Base-by-base conservation (phyloP, 2,888 invertebrate species). In the Cataglyphis rosenhaueri region DNA sequence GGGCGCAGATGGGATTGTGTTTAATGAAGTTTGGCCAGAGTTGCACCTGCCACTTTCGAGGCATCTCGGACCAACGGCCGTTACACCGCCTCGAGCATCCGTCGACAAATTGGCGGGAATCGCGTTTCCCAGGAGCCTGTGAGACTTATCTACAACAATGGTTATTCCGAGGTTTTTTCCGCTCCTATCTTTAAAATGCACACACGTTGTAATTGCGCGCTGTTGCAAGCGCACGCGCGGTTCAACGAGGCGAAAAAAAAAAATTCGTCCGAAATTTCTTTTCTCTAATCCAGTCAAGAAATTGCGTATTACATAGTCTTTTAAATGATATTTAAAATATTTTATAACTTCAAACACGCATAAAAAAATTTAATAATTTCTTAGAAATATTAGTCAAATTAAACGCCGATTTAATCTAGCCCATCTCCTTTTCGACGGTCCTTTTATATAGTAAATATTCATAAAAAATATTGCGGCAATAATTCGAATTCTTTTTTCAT, bases 1-100 rank as follows among this genome's bases (percentile, higher is more conserved):
- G 92, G 92, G 92, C 92, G 93, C 93, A 93, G 93, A 93, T 93
- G 93, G 92, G 92, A 92, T 93, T 92, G 92, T 90, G 92, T 93
- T 93, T 93, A 93, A 93, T 93, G 92, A 93, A 93, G 93, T 93
- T 92, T 93, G 92, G 92, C 92, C 89, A 90, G 88, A 87, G 88
- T 89, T 91, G 93, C 93, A 93, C 93, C 93, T 93, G 93, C 93
- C 93, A 91, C 92, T 92, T 92, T 92, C 92, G 88, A 92, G 87
- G 91, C 88, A 91, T 87, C 89, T 84, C 91, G 91, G 90, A 88
- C 86, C 87, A 85, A 87, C 88, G 90, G 89, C 90, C 90, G 90
- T 90, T 90, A 89, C 90, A 84, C 64, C 74, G 88, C 85, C 87
- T 73, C 84, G 87, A 87, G 88, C 86, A 79, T 52, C 85, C 88